Percentiles rank a stretch among this genome's conserved stretches.
Evolutionary conservation across 2,113 vertebrate genomes (phyloP).

Genomic region (Anhinga rufa): DNA sequence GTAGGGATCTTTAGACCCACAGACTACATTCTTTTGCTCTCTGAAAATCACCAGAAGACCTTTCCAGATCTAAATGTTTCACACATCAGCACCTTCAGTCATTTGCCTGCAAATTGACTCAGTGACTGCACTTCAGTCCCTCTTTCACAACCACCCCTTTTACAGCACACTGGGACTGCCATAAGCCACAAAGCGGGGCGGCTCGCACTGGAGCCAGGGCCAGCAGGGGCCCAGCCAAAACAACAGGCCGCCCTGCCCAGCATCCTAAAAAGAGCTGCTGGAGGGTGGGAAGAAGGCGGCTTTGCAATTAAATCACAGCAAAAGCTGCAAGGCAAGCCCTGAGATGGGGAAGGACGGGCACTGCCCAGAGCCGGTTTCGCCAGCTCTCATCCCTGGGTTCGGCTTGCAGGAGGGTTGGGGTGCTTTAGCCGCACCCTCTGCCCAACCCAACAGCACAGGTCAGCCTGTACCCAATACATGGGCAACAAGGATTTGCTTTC

Average conservation of each 20-base stretch:
- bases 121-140: rapidly evolving
- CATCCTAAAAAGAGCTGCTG: background rate
- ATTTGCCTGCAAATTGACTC: background rate
- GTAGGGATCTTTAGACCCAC: background rate
- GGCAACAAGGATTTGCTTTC: background rate
- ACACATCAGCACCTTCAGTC: rapidly evolving
- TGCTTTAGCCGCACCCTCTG: background rate
- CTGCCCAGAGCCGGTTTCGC: rapidly evolving
- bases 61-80: background rate
- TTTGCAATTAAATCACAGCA: background rate
- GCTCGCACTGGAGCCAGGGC: background rate
- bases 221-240: background rate
- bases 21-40: background rate
- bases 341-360: rapidly evolving
- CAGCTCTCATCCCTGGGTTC: background rate
- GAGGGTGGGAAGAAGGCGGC: background rate
- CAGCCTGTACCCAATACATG: rapidly evolving
- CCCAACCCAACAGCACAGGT: background rate
- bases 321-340: background rate
- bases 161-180: rapidly evolving
- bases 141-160: background rate
- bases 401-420: background rate
- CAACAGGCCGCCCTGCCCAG: background rate
- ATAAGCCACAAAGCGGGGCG: background rate
- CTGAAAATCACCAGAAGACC: background rate